Evolutionary conservation across 2,797 vertebrate genomes (phyloP).

Genomic region (Poeciliopsis infans): DNA sequence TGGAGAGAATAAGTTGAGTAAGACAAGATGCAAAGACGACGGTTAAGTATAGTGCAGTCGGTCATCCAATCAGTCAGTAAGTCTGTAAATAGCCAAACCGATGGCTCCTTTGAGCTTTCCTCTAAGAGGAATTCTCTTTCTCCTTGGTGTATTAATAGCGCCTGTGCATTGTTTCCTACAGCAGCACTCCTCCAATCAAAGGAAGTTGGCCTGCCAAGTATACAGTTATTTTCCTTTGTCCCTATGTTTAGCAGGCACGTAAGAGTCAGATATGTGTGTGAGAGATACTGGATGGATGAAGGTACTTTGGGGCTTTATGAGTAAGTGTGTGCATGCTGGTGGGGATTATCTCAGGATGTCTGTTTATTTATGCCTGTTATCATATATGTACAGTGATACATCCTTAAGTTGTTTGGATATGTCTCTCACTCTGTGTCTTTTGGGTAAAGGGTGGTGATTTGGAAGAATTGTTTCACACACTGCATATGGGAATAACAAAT

Average conservation of each 20-base stretch:
- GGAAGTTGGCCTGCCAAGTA: constrained; percentile 81
- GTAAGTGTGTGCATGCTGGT: constrained; percentile 44
- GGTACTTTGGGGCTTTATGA: constrained; percentile 20
- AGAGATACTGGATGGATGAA: constrained; percentile 35
- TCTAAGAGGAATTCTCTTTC: constrained; percentile 80
- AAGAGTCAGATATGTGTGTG: constrained; percentile 65
- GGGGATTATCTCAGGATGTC: constrained; percentile 64
- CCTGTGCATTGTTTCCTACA: constrained; percentile 81
- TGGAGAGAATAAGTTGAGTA: constrained; percentile 60
- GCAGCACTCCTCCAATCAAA: constrained; percentile 79
- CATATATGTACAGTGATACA: constrained; percentile 59
- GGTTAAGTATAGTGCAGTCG: constrained; percentile 67
- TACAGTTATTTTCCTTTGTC: constrained; percentile 85
- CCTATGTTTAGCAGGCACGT: constrained; percentile 79
- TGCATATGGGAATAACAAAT: constrained; percentile 46
- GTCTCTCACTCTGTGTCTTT: constrained; percentile 14
- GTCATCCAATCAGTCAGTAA: constrained; percentile 75
- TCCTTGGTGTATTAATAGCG: constrained; percentile 81
- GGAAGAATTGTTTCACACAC: background rate
- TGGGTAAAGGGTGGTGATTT: background rate
- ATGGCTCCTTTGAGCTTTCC: constrained; percentile 81
- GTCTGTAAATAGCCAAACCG: constrained; percentile 76
- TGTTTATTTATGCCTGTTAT: constrained; percentile 68
- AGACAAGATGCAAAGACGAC: constrained; percentile 70
- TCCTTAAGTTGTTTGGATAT: constrained; percentile 59